A percentile compares a stretch with the other conserved stretches of the same genome.
Conservation (phyloP, 2,113 vertebrate species). For the Malaclemys terrapin region DNA sequence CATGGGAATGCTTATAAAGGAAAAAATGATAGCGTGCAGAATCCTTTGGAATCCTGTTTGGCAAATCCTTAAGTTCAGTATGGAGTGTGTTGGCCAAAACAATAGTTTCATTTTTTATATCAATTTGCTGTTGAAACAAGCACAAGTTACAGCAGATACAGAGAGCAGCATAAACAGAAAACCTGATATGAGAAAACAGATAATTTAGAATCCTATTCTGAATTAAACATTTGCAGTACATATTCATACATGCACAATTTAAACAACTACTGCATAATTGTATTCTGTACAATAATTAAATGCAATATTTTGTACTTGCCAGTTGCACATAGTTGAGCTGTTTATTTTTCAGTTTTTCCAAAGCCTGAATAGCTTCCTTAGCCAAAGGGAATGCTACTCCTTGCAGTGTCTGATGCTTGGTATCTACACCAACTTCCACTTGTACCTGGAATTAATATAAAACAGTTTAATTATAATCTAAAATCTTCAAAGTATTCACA, state of each 20-base stretch:
- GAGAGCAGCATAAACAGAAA: conserved; percentile 5
- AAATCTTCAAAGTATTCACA: background rate
- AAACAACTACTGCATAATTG: background rate
- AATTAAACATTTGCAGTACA: background rate
- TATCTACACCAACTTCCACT: conserved; percentile 91
- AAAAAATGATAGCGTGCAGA: conserved; percentile 97
- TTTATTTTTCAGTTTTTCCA: conserved; percentile 88
- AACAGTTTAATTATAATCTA: background rate
- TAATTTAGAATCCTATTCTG: background rate
- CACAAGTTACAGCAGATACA: conserved; percentile 24
- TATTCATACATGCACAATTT: fast-evolving
- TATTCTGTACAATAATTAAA: background rate
- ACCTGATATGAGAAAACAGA: background rate
- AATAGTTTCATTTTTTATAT: conserved; percentile 92
- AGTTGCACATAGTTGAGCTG: conserved; percentile 95
- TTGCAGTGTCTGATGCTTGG: conserved; percentile 95
- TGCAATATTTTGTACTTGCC: conserved; percentile 80
- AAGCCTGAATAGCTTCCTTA: conserved; percentile 88
- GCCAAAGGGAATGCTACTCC: conserved; percentile 95
- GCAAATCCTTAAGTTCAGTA: conserved; percentile 94
- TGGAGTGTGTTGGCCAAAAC: conserved; percentile 88
- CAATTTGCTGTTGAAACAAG: conserved; percentile 88
- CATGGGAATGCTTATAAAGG: conserved; percentile 95
- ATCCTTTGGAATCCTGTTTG: conserved; percentile 93
- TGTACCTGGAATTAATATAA: conserved; percentile 84